Base-by-base conservation (phyloP, 1,140 invertebrate genomes). In the Conopomorpha cramerella region DNA sequence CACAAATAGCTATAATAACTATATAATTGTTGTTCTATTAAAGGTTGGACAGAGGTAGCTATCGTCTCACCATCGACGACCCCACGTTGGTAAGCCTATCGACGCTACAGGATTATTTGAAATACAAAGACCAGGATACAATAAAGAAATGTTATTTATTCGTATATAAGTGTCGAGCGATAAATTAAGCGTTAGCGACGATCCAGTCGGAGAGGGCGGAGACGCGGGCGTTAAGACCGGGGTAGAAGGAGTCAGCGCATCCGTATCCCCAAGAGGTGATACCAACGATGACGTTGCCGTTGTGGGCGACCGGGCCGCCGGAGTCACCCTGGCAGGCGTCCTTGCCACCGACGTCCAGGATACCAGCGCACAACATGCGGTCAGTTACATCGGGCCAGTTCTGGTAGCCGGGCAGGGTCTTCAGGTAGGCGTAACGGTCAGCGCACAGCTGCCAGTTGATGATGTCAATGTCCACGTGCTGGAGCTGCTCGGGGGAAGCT, bases 291-390 rank as follows among this genome's bases (percentile, higher is more conserved):
- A 78, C 55, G 36, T 59, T 34, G 8, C 61, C 52, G 8, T 70
- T 46, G 43, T 80, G 80, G 1, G 80, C 55, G 3, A 86, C 42
- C 0, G 85, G 84, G 1, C 85, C 85, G 2, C 85, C 85, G n/a
- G n/a, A n/a, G n/a, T n/a, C n/a, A n/a, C n/a, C n/a, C n/a, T n/a
- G n/a, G n/a, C n/a, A n/a, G n/a, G 87, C 85, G 36, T 67, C 62
- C 30, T 55, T 58, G 16, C 58, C 60, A 3, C 60, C 60, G 2
- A 49, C 35, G 35, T 65, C 36, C 11, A 56, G 49, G 14, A 56
- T 45, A 10, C 62, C 63, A 15, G 52, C 45, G 39, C 68, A 71
- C 8, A 73, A 8, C 66, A 71, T 71, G 15, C 49, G 51, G 23
- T 31, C 37, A 3, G 66, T 68, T 8, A 71, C 36, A 19, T 49